These are phyloP conservation scores for Microcebus griseorufus DNA, from an alignment of 2,113 vertebrate species.

Conservation along the genomic window DNA sequence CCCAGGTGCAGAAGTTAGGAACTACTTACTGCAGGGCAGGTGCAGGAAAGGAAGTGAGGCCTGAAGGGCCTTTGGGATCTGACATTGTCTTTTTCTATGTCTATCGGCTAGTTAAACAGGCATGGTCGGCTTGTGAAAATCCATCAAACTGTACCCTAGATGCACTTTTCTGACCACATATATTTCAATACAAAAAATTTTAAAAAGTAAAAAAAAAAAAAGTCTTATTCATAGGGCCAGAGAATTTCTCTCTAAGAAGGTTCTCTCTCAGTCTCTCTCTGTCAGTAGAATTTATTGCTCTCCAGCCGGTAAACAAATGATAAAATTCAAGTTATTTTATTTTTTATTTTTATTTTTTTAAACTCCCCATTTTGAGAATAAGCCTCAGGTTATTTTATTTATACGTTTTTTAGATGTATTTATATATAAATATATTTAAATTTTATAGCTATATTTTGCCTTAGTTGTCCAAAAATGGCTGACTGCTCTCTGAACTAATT, in stretches of 20 bases:
- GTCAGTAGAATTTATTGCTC: constrained; percentile 7
- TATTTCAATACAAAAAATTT: constrained; percentile 26
- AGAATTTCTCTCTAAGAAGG: background rate
- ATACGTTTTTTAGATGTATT: background rate
- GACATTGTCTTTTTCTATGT: background rate
- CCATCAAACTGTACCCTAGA: background rate
- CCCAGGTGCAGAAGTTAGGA: background rate
- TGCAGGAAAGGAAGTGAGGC: background rate
- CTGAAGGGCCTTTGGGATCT: background rate
- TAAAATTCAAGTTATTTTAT: background rate
- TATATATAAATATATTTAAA: background rate
- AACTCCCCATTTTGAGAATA: no score
- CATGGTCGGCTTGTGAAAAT: background rate
- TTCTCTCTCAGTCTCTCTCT: background rate
- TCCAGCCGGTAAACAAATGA: background rate
- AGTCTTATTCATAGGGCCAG: background rate
- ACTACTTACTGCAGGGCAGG: background rate
- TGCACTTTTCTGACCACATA: background rate
- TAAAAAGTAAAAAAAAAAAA: background rate
- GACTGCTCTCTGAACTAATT: background rate
- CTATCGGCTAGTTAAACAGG: background rate
- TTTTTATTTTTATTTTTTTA: no score
- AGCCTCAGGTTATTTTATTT: background rate
- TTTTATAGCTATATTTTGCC: background rate
- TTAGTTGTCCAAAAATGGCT: background rate